Evolutionary conservation across 2,797 vertebrate genomes (phyloP).

Genomic region (Tapera naevia): DNA sequence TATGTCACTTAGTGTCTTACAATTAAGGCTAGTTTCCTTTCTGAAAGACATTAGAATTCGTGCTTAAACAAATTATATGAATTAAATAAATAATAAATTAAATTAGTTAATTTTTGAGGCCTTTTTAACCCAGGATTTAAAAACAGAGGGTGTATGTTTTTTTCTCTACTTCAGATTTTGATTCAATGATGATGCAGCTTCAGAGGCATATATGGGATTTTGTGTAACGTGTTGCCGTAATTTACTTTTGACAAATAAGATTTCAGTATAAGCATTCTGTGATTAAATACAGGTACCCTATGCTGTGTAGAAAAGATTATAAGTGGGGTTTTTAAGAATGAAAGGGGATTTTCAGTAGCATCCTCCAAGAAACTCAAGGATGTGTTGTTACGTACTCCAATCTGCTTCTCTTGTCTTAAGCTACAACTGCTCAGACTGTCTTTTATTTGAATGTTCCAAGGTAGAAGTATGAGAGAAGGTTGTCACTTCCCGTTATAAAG

Average conservation of each 20-base stretch:
- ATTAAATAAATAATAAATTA: neutral
- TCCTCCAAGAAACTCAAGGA: neutral
- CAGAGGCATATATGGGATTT: neutral
- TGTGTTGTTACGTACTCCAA: neutral
- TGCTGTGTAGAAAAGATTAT: neutral
- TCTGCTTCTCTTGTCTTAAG: neutral
- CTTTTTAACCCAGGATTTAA: neutral
- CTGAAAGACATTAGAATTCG: neutral
- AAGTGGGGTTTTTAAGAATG: neutral
- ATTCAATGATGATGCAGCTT: neutral
- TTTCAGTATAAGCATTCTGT: neutral
- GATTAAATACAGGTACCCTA: neutral
- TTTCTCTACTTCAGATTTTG: neutral
- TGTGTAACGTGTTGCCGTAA: neutral
- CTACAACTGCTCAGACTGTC: neutral
- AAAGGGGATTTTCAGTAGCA: neutral
- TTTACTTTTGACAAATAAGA: neutral
- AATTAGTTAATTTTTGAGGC: neutral
- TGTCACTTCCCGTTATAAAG: neutral
- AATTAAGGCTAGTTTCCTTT: neutral
- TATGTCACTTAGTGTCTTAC: neutral
- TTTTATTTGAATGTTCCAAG: neutral
- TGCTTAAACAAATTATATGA: neutral
- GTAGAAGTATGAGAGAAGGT: neutral
- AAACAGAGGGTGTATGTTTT: neutral